Evolutionary conservation across 2,888 invertebrate species (phyloP).

Genomic region (Drosophila mimetica): DNA sequence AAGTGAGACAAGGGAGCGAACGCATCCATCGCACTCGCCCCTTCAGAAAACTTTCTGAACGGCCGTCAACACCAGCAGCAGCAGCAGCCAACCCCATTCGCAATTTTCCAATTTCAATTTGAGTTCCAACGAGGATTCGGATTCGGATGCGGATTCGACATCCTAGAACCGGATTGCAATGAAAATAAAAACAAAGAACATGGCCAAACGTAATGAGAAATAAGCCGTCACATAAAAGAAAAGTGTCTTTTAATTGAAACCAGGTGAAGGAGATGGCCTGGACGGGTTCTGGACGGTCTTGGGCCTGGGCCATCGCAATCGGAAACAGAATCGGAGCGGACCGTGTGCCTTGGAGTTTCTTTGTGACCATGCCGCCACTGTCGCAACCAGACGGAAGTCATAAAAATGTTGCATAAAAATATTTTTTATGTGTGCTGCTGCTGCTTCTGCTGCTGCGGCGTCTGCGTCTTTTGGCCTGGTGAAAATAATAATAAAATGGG

Average conservation of each 20-base stretch:
- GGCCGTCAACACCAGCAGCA: constrained; percentile 45
- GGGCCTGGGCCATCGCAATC: background rate
- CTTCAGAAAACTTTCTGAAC: constrained; percentile 19
- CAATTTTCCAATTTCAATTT: constrained; percentile 32
- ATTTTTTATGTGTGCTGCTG: constrained; percentile 65
- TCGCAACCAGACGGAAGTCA: constrained; percentile 73
- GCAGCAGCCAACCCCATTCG: constrained; percentile 27
- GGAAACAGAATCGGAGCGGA: constrained; percentile 6
- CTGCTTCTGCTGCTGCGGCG: constrained; percentile 22
- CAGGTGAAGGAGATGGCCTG: constrained; percentile 67
- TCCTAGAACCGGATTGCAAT: constrained; percentile 24
- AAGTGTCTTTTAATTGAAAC: constrained; percentile 76
- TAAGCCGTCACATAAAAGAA: constrained; percentile 60
- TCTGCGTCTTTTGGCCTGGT: constrained; percentile 48
- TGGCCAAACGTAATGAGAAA: constrained; percentile 68
- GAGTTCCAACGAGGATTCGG: constrained; percentile 13
- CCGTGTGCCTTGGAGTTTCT: constrained; percentile 28
- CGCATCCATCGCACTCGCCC: constrained; percentile 24
- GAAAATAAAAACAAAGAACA: constrained; percentile 42
- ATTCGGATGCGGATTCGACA: constrained; percentile 5
- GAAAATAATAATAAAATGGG: constrained; percentile 74
- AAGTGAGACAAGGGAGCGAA: constrained; percentile 73
- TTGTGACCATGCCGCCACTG: constrained; percentile 48
- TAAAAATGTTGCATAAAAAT: constrained; percentile 78
- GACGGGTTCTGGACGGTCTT: constrained; percentile 5